Evolutionary conservation across 2,113 vertebrate genomes (phyloP).

Genomic region (Rallus limicola): DNA sequence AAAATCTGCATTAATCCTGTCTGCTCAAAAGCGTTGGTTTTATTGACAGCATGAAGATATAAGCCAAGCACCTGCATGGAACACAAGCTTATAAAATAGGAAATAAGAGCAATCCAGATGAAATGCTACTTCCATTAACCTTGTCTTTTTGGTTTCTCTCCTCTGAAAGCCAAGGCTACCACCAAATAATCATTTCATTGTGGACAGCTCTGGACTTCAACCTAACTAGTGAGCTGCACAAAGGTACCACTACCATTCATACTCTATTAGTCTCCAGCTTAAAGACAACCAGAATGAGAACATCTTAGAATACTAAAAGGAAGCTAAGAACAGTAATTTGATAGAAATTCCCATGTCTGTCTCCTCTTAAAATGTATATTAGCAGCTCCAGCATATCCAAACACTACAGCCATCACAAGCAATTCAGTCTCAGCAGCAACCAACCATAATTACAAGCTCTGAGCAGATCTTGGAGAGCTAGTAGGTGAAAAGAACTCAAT

Average conservation of each 20-base stretch:
- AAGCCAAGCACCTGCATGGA: slow-evolving; percentile 74
- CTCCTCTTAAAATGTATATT: neutral
- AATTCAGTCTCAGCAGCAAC: neutral
- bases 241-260: neutral
- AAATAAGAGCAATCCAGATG: slow-evolving; percentile 22
- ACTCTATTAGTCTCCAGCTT: neutral
- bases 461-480: neutral
- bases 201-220: neutral
- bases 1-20: slow-evolving; percentile 81
- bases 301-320: too few relatives aligned
- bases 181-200: neutral
- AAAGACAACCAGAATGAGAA: neutral
- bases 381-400: neutral
- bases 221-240: neutral
- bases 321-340: neutral
- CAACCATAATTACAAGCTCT: neutral
- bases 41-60: slow-evolving; percentile 74
- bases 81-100: slow-evolving; percentile 46
- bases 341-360: neutral
- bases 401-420: neutral
- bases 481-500: neutral
- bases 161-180: neutral
- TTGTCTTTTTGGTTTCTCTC: neutral
- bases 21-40: slow-evolving; percentile 69
- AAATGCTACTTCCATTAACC: neutral